These are phyloP conservation scores for Aptenodytes forsteri DNA, from an alignment of 2,113 vertebrate species.

Conservation along the genomic window DNA sequence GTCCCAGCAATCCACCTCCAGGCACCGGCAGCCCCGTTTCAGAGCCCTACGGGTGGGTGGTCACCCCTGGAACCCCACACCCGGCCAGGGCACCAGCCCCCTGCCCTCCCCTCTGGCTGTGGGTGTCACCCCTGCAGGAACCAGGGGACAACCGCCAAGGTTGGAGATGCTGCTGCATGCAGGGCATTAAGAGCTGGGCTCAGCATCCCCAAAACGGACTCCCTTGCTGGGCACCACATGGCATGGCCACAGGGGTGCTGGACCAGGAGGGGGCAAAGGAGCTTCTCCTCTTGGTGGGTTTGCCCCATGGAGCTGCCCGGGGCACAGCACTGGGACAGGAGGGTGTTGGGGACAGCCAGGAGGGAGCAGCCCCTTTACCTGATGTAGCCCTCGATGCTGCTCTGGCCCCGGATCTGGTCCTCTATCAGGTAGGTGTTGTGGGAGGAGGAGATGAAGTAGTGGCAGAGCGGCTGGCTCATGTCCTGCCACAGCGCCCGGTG, in stretches of 20 bases:
- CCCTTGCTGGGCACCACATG: not conserved
- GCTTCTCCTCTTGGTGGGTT: not conserved
- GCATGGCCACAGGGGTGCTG: not conserved
- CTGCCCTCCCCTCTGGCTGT: not conserved
- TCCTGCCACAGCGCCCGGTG: conserved; percentile 82
- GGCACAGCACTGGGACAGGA: not conserved
- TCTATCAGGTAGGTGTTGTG: conserved; percentile 96
- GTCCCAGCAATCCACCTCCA: conserved; percentile 96
- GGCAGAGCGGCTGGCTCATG: conserved; percentile 88
- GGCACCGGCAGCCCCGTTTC: conserved; percentile 91
- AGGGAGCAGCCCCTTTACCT: conserved; percentile 72
- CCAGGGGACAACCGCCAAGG: not conserved
- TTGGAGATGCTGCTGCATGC: not conserved
- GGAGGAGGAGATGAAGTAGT: conserved; percentile 94
- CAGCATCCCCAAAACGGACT: not conserved
- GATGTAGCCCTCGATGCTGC: conserved; percentile 95
- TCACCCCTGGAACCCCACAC: not conserved
- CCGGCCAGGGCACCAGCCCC: not conserved
- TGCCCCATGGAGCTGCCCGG: not conserved
- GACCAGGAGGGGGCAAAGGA: not conserved
- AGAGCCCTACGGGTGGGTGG: conserved; percentile 74
- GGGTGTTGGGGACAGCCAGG: not conserved
- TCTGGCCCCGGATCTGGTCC: conserved; percentile 92
- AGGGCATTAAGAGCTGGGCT: not conserved
- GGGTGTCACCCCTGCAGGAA: not conserved